phyloP scores from a whole-genome alignment of 2,113 vertebrate genomes.

The Galemys pyrenaicus region DNA sequence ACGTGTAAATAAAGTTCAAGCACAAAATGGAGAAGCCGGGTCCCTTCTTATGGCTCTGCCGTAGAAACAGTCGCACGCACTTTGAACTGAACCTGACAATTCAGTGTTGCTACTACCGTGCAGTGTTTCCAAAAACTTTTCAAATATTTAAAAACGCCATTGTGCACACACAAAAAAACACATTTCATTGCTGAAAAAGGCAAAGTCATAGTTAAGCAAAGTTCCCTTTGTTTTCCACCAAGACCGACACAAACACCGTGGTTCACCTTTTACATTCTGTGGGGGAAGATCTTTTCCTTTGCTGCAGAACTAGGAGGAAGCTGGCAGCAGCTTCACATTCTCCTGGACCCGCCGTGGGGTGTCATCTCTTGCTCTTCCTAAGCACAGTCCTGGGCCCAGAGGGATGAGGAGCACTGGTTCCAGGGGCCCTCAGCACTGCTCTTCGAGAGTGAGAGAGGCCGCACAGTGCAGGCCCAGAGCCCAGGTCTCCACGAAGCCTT shows the following conservation, averaged over 20 bases:
- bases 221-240: conserved; percentile 37
- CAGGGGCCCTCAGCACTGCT: accelerated
- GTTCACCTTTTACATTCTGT: background rate
- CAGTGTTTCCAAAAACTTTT: conserved; percentile 53
- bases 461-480: accelerated
- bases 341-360: background rate
- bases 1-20: conserved; percentile 71
- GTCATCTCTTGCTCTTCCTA: accelerated
- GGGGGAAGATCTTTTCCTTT: background rate
- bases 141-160: conserved; percentile 66
- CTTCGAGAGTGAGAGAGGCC: accelerated
- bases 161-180: conserved; percentile 51
- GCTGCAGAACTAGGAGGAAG: background rate
- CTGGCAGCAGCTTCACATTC: accelerated
- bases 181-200: background rate
- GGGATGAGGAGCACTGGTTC: accelerated
- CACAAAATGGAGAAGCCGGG: background rate
- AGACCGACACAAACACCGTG: background rate
- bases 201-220: background rate
- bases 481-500: background rate
- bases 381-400: background rate
- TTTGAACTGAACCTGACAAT: conserved; percentile 52
- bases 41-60: background rate
- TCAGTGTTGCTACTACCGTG: background rate
- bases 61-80: conserved; percentile 66